Evolutionary conservation across 2,888 invertebrate species (phyloP).

Genomic region (Allolobophora icterica): DNA sequence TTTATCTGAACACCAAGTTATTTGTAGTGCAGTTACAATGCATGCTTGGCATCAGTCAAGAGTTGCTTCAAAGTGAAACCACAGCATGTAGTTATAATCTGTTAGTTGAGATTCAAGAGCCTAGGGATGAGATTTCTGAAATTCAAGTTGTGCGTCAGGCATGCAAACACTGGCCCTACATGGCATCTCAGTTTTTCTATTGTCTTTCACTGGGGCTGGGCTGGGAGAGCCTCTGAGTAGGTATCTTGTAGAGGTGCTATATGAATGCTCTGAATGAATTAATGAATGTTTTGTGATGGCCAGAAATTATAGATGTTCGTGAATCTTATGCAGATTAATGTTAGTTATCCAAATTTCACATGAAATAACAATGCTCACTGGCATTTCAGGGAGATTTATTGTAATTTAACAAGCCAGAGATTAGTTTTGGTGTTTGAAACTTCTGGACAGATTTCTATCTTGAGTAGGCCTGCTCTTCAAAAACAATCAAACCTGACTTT

Average conservation of each 20-base stretch:
- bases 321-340: background rate
- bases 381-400: background rate
- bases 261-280: too few species aligned
- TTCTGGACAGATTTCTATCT: background rate
- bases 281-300: background rate
- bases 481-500: background rate
- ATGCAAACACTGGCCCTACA: too few species aligned
- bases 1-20: background rate
- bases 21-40: background rate
- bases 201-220: too few species aligned
- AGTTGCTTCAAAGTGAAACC: background rate
- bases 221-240: too few species aligned
- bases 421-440: background rate
- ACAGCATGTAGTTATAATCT: background rate
- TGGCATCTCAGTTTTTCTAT: too few species aligned
- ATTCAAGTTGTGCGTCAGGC: too few species aligned
- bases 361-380: background rate
- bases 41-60: background rate
- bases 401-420: background rate
- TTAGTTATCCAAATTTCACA: background rate
- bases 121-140: background rate
- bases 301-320: background rate
- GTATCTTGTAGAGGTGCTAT: too few species aligned
- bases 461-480: background rate
- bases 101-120: background rate